Base-by-base conservation (phyloP, 2,888 invertebrate species). In the Drosophila anomelani region DNA sequence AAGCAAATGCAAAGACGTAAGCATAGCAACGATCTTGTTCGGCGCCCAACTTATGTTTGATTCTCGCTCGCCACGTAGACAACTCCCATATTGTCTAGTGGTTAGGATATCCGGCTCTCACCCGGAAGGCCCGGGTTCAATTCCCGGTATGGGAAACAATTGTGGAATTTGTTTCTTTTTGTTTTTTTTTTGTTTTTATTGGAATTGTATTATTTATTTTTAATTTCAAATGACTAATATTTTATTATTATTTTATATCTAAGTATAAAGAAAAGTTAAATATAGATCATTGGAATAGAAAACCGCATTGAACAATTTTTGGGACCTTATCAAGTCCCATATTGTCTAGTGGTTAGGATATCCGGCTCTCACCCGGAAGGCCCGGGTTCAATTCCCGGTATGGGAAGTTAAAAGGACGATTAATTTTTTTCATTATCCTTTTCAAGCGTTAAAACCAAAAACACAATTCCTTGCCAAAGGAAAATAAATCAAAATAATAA, bases 331-430 rank as follows among this genome's bases (percentile, higher is more conserved):
- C 23, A 49, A 32, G 0, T 58, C 58, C 57, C 57, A 57, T 92
- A 92, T 92, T 91, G 92, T 92, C 92, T 92, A 92, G 92, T 92
- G 92, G 92, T 90, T 92, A 92, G 92, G 92, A 92, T 92, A 92
- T 90, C 92, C 91, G 92, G 92, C 92, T 92, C 90, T 92, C 92
- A 92, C 92, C 92, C 92, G 91, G 92, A 90, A 92, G 92, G 95
- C 96, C 95, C 96, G 95, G 96, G 96, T 96, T 96, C 96, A 95
- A 96, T 96, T 96, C 95, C 96, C 96, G 96, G 96, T 96, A 29
- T 96, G 96, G 96, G 96, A 96, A 92, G 29, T 13, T 26, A 29
- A 10, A 6, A 10, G 1, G n/a, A 38, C 26, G 36, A 26, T 1
- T 17, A 0, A 7, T 43, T 43, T 43, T 43, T 43, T 12, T 17